A percentile compares a stretch with the other conserved stretches of the same genome.
Conservation (phyloP, 2,888 invertebrate genomes). For the Crossocerus cetratus region DNA sequence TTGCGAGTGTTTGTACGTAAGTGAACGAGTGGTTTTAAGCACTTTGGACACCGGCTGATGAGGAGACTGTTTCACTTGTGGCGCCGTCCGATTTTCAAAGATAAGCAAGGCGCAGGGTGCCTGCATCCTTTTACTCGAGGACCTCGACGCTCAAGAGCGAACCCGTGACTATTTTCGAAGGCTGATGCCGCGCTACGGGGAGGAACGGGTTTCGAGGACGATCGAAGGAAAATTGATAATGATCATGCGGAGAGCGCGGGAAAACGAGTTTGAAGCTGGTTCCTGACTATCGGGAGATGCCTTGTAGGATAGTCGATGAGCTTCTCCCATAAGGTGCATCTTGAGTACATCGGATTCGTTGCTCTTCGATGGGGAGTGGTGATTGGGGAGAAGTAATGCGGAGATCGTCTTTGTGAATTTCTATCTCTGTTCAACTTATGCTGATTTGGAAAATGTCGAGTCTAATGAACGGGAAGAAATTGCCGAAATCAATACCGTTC, state of each 20-base stretch:
- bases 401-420: too few species aligned
- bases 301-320: background rate
- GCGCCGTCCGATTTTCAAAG: slow-evolving; percentile 24
- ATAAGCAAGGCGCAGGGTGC: slow-evolving; percentile 14
- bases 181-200: background rate
- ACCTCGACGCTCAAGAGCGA: background rate
- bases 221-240: slow-evolving; percentile 23
- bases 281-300: background rate
- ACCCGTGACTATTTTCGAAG: background rate
- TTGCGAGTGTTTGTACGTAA: too few species aligned
- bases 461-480: too few species aligned
- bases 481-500: slow-evolving; percentile 37
- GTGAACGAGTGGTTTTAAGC: too few species aligned
- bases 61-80: background rate
- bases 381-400: too few species aligned
- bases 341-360: background rate
- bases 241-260: background rate
- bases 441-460: too few species aligned
- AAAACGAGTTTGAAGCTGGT: background rate
- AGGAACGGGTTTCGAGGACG: slow-evolving; percentile 8
- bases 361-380: too few species aligned
- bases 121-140: background rate
- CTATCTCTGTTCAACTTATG: too few species aligned
- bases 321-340: background rate
- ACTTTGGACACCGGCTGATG: too few species aligned